Evolutionary conservation across 2,113 vertebrate species (phyloP).

Genomic region (Phoxinus phoxinus): DNA sequence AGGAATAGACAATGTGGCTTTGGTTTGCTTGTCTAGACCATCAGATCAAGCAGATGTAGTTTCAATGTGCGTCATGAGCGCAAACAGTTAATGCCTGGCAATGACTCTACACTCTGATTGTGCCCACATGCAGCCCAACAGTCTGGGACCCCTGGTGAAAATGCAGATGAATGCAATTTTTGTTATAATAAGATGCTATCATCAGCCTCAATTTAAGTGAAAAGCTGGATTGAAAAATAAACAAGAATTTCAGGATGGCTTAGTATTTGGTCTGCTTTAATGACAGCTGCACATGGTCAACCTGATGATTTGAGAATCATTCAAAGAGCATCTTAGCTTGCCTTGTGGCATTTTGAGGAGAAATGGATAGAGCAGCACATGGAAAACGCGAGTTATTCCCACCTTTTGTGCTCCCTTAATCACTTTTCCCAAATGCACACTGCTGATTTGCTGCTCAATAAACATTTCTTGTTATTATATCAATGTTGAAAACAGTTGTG

Average conservation of each 20-base stretch:
- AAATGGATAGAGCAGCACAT: no score
- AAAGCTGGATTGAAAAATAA: background rate
- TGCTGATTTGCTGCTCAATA: background rate
- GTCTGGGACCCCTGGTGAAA: background rate
- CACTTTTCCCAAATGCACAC: no score
- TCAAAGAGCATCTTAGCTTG: no score
- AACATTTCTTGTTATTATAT: background rate
- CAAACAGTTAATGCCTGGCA: background rate
- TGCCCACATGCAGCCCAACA: constrained; percentile 1
- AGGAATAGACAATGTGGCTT: constrained; percentile 7
- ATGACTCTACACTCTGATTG: background rate
- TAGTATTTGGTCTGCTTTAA: background rate
- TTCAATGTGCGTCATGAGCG: background rate
- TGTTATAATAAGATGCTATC: background rate
- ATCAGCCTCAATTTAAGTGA: background rate
- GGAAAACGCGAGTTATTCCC: no score
- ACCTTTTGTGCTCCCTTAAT: no score
- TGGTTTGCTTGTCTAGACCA: constrained; percentile 19
- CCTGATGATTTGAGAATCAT: no score
- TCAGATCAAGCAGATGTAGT: background rate
- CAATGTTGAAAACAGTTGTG: background rate
- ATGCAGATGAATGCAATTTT: background rate
- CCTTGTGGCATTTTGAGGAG: no score
- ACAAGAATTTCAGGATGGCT: background rate
- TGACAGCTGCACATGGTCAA: background rate